Evolutionary conservation across 2,888 invertebrate species (phyloP).

Genomic region (Cataglyphis livida): DNA sequence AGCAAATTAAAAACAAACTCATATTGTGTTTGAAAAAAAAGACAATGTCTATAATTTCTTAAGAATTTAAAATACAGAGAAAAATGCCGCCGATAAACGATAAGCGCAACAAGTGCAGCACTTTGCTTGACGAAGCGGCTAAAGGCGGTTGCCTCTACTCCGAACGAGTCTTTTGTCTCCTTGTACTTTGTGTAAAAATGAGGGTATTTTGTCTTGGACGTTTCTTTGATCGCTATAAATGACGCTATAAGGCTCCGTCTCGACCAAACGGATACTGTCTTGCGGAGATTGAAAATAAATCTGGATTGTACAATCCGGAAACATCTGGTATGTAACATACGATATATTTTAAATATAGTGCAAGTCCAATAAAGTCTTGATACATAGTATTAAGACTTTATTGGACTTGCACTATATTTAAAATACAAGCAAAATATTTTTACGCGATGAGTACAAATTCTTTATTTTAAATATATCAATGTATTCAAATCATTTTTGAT

Average conservation of each 20-base stretch:
- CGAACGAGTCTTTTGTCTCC: conserved; percentile 53
- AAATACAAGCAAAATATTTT: conserved; percentile 5
- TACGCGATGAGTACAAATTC: background rate
- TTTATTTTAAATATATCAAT: conserved; percentile 13
- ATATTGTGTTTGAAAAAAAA: background rate
- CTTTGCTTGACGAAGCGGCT: conserved; percentile 55
- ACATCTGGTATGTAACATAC: background rate
- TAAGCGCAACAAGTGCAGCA: conserved; percentile 71
- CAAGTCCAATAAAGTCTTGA: background rate
- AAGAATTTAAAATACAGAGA: conserved; percentile 39
- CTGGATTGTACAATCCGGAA: conserved; percentile 4
- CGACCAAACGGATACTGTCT: conserved; percentile 29
- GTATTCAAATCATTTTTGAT: conserved; percentile 7
- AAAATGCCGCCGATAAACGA: conserved; percentile 43
- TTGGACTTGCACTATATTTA: background rate
- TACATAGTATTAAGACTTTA: conserved; percentile 34
- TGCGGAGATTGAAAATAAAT: conserved; percentile 37
- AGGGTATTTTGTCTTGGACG: conserved; percentile 42
- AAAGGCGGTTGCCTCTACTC: conserved; percentile 54
- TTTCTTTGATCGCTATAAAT: conserved; percentile 40
- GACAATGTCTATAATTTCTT: conserved; percentile 19
- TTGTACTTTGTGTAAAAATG: conserved; percentile 47
- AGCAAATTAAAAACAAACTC: conserved; percentile 10
- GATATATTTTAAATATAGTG: background rate
- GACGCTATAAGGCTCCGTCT: conserved; percentile 23